A percentile compares a stretch with the other conserved stretches of the same genome.
phyloP scores from a whole-genome alignment of 2,888 invertebrate genomes.

The Gryllus longicercus region DNA sequence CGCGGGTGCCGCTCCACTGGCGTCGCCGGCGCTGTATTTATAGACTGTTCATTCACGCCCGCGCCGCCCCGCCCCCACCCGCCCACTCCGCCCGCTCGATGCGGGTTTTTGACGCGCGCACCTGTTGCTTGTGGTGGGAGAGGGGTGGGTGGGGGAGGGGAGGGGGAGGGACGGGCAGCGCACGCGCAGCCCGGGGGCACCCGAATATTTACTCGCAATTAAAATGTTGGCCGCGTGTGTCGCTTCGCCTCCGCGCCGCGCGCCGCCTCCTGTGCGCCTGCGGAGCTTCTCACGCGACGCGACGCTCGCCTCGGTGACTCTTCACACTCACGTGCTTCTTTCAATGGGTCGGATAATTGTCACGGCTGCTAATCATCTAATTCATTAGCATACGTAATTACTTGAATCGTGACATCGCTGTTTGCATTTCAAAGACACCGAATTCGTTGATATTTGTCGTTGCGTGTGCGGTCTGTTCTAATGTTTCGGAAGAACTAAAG shows the following conservation, averaged over 20 bases:
- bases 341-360: no score
- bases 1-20: background rate
- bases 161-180: background rate
- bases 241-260: background rate
- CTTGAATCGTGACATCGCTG: no score
- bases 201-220: constrained; percentile 17
- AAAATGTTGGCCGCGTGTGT: constrained; percentile 4
- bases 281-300: background rate
- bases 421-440: no score
- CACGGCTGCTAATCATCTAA: no score
- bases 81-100: background rate
- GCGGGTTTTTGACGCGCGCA: constrained; percentile 17
- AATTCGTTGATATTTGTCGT: no score
- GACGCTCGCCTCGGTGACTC: background rate
- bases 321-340: background rate
- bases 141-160: background rate
- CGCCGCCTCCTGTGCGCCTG: background rate
- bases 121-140: constrained; percentile 6
- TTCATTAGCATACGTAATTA: no score
- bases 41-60: constrained; percentile 17
- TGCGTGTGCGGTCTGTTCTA: no score
- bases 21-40: constrained; percentile 6
- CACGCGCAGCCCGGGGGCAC: background rate
- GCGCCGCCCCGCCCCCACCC: background rate
- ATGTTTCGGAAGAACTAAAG: no score